These are phyloP conservation scores for Polymixis lichenea DNA, from an alignment of 2,888 invertebrate genomes.

Conservation along the genomic window DNA sequence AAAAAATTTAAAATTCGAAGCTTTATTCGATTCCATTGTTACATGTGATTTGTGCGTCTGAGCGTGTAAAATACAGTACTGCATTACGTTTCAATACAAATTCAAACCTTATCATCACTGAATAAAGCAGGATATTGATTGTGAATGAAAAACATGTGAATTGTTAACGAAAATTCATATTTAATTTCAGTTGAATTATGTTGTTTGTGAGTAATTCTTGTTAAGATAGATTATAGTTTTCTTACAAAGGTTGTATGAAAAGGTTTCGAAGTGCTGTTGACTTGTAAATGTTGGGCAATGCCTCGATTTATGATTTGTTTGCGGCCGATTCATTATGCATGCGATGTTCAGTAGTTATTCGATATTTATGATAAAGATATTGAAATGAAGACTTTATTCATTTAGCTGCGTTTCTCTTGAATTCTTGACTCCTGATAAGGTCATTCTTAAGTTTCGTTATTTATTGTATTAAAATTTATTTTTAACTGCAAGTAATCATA, in stretches of 20 bases:
- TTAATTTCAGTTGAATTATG: conserved; percentile 81
- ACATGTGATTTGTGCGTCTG: conserved; percentile 86
- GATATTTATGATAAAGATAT: conserved; percentile 60
- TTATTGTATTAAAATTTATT: conserved; percentile 37
- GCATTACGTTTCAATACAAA: conserved; percentile 70
- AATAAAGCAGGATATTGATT: conserved; percentile 68
- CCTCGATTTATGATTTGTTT: conserved; percentile 64
- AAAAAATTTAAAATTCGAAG: conserved; percentile 86
- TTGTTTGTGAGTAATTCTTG: conserved; percentile 76
- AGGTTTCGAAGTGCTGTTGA: conserved; percentile 62
- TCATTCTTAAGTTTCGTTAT: conserved; percentile 33
- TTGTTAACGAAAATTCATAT: conserved; percentile 74
- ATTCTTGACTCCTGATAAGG: conserved; percentile 46
- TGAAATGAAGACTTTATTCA: conserved; percentile 60
- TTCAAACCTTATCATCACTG: conserved; percentile 69
- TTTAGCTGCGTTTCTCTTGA: conserved; percentile 45
- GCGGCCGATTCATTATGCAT: conserved; percentile 46
- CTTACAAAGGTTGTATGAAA: conserved; percentile 55
- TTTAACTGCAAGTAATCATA: conserved; percentile 12
- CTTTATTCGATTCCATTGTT: conserved; percentile 86
- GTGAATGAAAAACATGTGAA: conserved; percentile 50
- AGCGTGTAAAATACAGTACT: conserved; percentile 81
- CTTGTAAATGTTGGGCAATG: conserved; percentile 76
- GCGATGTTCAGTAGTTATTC: conserved; percentile 49
- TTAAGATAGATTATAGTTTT: conserved; percentile 73